phyloP scores from a whole-genome alignment of 2,113 vertebrate species.

The Gorsachius goisagi region DNA sequence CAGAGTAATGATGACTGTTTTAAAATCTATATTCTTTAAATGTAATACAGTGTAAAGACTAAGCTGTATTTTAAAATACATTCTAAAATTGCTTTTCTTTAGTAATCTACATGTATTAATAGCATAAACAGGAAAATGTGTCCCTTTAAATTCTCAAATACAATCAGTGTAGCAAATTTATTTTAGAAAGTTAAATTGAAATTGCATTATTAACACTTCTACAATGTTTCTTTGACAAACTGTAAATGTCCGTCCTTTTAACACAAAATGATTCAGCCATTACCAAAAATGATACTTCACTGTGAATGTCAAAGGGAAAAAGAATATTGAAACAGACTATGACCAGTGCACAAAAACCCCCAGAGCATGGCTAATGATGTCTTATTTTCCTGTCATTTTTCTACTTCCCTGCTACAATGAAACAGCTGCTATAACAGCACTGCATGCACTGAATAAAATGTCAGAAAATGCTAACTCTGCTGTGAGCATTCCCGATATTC shows the following conservation, averaged over 20 bases:
- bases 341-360: constrained; percentile 22
- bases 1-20: neutral
- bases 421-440: constrained; percentile 58
- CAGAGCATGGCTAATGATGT: constrained; percentile 50
- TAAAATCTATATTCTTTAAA: constrained; percentile 14
- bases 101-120: constrained; percentile 18
- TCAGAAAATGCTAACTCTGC: constrained; percentile 45
- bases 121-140: constrained; percentile 1
- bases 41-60: neutral
- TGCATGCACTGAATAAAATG: constrained; percentile 43
- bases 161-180: neutral
- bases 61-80: constrained; percentile 1
- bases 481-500: neutral
- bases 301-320: constrained; percentile 61
- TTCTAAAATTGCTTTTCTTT: constrained; percentile 18
- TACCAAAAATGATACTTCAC: constrained; percentile 59
- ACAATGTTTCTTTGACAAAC: constrained; percentile 27
- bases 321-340: constrained; percentile 46
- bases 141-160: constrained; percentile 22
- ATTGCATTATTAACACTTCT: constrained; percentile 46
- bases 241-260: constrained; percentile 31
- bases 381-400: constrained; percentile 72
- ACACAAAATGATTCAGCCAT: constrained; percentile 51
- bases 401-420: constrained; percentile 33
- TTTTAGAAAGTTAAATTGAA: constrained; percentile 33